phyloP scores from a whole-genome alignment of 2,113 vertebrate genomes.

The Mormyrus iriodes region DNA sequence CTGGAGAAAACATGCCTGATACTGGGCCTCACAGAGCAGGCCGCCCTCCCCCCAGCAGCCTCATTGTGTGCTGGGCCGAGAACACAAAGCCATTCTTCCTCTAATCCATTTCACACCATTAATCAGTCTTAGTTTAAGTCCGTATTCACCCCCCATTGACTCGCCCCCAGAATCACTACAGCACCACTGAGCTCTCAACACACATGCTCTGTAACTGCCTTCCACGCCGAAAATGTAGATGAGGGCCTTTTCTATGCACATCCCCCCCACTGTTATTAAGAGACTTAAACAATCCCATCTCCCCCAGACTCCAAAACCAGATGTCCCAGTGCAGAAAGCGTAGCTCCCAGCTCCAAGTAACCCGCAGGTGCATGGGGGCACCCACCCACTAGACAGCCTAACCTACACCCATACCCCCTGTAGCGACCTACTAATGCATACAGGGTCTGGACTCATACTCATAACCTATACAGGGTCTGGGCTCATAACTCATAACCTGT shows the following conservation, averaged over 20 bases:
- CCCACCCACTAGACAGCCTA: not conserved
- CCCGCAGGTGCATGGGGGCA: not conserved
- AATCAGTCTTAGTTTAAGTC: constrained; percentile 13
- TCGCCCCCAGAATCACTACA: not conserved
- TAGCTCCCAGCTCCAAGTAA: not conserved
- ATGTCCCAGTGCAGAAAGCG: not conserved
- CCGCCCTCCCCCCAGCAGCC: not conserved
- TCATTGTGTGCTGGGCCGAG: not conserved
- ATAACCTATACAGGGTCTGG: not conserved
- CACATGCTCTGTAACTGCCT: not conserved
- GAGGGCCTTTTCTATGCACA: not conserved
- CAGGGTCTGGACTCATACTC: not conserved
- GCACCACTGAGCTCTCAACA: not conserved
- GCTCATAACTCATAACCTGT: not conserved
- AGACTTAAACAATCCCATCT: not conserved
- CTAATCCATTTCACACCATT: constrained; percentile 19
- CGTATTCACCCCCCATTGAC: constrained; percentile 21
- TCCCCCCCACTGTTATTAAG: constrained; percentile 2
- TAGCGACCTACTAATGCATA: not conserved
- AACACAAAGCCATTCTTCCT: constrained; percentile 10
- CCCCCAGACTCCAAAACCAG: not conserved
- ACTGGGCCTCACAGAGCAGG: constrained; percentile 30
- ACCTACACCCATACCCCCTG: not conserved
- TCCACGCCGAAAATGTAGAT: not conserved
- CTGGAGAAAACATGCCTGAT: constrained; percentile 34